Base-by-base conservation (phyloP, 2,888 invertebrate genomes). In the Ditula angustiorana region DNA sequence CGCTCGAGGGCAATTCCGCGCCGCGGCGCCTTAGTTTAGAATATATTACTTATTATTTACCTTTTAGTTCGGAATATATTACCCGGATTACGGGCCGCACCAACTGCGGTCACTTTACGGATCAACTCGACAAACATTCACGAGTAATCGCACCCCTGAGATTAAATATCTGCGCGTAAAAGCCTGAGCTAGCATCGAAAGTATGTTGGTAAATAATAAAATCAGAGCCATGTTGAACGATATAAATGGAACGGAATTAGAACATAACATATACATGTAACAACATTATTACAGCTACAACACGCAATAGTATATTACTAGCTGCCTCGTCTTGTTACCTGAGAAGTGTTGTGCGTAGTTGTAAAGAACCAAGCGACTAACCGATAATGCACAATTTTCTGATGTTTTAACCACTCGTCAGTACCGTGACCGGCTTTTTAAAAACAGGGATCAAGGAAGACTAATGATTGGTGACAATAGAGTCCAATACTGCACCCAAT, bases 11-110 rank as follows among this genome's bases (percentile, higher is more conserved):
- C 63, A 41, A 58, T 62, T 62, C 52, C 23, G 64, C 73, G 70
- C 73, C 73, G 76, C 75, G 78, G 71, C 75, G 76, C 88, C 91
- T 92, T 90, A 88, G 91, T 91, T 90, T 79, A 82, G 92, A 86
- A 92, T 92, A 92, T 81, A 89, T 92, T 91, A 88, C 78, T 75
- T 83, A 69, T 66, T 67, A 68, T 69, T 67, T 69, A 80, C 88
- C 91, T 90, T 90, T 92, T 90, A 88, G 91, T 91, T 90, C 79
- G 82, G 92, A 86, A 92, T 92, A 92, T 81, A 89, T 92, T 91
- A 88, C 78, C 72, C 70, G 84, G 86, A 88, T 90, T 88, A 90
- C 79, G 65, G n/a, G n/a, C 5, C 60, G 69, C 74, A 75, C 72
- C 79, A 79, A 41, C 79, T 79, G 83, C 76, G 81, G 81, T 83